These are phyloP conservation scores for Elgaria multicarinata DNA, from an alignment of 2,113 vertebrate genomes.

Conservation along the genomic window DNA sequence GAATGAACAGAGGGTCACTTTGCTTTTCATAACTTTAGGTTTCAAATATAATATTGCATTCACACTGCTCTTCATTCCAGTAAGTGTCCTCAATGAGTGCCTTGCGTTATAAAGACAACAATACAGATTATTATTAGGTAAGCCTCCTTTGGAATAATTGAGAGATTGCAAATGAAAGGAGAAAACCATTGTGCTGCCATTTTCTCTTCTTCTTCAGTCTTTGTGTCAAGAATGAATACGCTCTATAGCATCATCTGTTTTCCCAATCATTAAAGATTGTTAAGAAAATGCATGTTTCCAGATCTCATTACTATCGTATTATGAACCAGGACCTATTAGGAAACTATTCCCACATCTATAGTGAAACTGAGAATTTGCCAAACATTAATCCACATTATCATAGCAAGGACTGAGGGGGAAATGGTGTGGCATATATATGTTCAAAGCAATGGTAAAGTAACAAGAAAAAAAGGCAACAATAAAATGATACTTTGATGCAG, in stretches of 20 bases:
- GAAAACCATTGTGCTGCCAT: conserved; percentile 17
- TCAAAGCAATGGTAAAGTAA: conserved; percentile 37
- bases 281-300: conserved; percentile 19
- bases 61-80: conserved; percentile 15
- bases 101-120: conserved; percentile 13
- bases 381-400: conserved; percentile 2
- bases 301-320: conserved; percentile 8
- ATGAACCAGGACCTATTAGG: conserved; percentile 2
- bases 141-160: conserved; percentile 38
- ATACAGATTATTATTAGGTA: conserved; percentile 6
- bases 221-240: conserved; percentile 6
- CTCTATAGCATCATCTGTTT: conserved; percentile 12
- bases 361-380: conserved; percentile 29
- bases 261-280: not conserved
- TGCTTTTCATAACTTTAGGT: conserved; percentile 38
- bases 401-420: not conserved
- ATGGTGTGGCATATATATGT: not conserved
- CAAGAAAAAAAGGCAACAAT: not conserved
- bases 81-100: conserved; percentile 22
- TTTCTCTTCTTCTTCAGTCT: conserved; percentile 35
- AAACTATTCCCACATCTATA: conserved; percentile 24
- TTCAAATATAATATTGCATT: conserved; percentile 9
- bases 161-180: not conserved
- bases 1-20: conserved; percentile 16
- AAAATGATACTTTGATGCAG: not conserved